A percentile compares a stretch with the other conserved stretches of the same genome.
These are phyloP conservation scores for Parnassius orleans DNA, from an alignment of 2,888 invertebrate species.

Conservation along the genomic window DNA sequence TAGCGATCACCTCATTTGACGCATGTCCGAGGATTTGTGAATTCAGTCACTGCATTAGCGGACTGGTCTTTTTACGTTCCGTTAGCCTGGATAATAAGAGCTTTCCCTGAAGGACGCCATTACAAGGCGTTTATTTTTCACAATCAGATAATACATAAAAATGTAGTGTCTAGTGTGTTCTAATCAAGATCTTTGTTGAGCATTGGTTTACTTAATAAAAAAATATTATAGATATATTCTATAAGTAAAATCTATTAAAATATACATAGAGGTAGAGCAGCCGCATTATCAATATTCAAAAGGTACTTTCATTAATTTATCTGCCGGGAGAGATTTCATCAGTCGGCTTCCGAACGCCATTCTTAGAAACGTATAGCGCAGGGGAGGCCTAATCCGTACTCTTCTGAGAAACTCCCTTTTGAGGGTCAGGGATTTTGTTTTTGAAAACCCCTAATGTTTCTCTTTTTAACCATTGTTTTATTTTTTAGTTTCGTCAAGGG, in stretches of 20 bases:
- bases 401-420: constrained; percentile 37
- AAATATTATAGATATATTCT: background rate
- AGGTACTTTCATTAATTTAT: constrained; percentile 33
- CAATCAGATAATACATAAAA: too few relatives aligned
- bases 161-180: too few relatives aligned
- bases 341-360: constrained; percentile 33
- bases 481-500: constrained; percentile 11
- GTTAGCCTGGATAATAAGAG: too few relatives aligned
- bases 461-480: constrained; percentile 21
- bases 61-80: too few relatives aligned
- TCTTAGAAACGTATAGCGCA: constrained; percentile 28
- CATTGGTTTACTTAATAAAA: too few relatives aligned
- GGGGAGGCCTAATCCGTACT: constrained; percentile 42
- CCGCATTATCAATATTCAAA: constrained; percentile 21
- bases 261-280: background rate
- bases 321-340: constrained; percentile 20
- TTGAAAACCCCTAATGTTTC: constrained; percentile 17
- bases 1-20: too few relatives aligned
- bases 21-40: too few relatives aligned
- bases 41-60: too few relatives aligned
- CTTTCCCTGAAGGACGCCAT: too few relatives aligned
- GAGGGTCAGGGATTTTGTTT: constrained; percentile 29
- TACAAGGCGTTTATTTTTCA: too few relatives aligned
- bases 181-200: too few relatives aligned
- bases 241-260: constrained; percentile 10